A percentile compares a stretch with the other conserved stretches of the same genome.
Evolutionary conservation across 2,888 invertebrate genomes (phyloP).

Genomic region (Scaptomyza polygonia): DNA sequence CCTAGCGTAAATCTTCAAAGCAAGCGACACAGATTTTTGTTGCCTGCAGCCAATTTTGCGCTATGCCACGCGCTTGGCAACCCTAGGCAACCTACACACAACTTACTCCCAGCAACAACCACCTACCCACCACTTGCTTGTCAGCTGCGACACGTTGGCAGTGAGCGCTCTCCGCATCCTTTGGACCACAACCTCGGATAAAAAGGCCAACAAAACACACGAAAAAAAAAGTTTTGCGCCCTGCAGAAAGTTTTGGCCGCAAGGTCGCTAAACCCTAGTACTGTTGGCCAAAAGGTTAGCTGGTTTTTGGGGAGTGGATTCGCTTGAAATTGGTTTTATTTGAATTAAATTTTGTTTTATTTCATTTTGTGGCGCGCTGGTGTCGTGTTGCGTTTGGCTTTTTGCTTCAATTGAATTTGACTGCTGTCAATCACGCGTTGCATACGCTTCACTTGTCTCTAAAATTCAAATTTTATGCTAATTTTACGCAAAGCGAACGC

Average conservation of each 20-base stretch:
- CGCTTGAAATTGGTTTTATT: conserved; percentile 72
- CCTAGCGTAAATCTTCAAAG: conserved; percentile 64
- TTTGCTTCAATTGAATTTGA: conserved; percentile 76
- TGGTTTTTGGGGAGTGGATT: conserved; percentile 2
- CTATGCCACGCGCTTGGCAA: conserved; percentile 46
- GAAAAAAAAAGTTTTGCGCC: conserved; percentile 58
- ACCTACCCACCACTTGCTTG: conserved; percentile 4
- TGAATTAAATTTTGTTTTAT: conserved; percentile 78
- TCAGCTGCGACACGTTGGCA: conserved; percentile 56
- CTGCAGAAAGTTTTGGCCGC: conserved; percentile 64
- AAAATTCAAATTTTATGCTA: conserved; percentile 80
- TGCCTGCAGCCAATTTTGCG: conserved; percentile 55
- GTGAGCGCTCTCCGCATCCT: conserved; percentile 38
- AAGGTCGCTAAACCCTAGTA: conserved; percentile 63
- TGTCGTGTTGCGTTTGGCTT: conserved; percentile 40
- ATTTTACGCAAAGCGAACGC: conserved; percentile 68
- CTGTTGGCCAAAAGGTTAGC: conserved; percentile 50
- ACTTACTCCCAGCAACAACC: not conserved
- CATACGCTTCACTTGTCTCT: conserved; percentile 78
- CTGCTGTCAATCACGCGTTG: conserved; percentile 78
- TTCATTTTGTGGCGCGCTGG: conserved; percentile 52
- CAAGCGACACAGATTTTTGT: conserved; percentile 56
- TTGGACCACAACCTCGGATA: conserved; percentile 21
- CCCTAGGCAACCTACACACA: conserved; percentile 24
- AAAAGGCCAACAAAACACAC: too few species aligned